phyloP scores from a whole-genome alignment of 2,797 vertebrate genomes.

The Enteromius anoplus region DNA sequence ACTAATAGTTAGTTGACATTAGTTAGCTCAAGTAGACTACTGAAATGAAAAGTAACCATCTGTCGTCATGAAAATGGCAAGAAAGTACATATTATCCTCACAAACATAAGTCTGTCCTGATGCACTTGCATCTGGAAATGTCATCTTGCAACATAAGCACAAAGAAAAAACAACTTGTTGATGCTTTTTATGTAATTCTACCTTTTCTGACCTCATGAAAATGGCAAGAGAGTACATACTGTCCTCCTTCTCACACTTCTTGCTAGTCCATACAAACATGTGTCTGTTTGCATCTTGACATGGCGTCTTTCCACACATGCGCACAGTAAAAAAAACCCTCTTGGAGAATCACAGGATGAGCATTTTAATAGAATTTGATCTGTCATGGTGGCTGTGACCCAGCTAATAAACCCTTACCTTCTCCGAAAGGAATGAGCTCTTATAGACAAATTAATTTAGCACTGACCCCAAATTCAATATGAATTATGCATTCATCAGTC shows the following conservation, averaged over 20 bases:
- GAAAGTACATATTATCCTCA: neutral
- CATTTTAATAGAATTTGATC: conserved; percentile 43
- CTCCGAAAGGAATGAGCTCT: conserved; percentile 39
- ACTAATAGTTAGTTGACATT: no score
- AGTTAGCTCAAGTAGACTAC: no score
- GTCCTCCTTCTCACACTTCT: neutral
- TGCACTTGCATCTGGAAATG: neutral
- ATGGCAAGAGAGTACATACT: neutral
- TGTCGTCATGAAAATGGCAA: neutral
- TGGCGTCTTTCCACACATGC: conserved; percentile 29
- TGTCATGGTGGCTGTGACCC: conserved; percentile 36
- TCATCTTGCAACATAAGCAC: neutral
- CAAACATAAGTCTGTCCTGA: neutral
- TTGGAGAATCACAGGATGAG: conserved; percentile 19
- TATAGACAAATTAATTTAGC: conserved; percentile 26
- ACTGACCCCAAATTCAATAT: conserved; percentile 41
- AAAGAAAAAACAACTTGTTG: neutral
- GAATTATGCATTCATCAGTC: conserved; percentile 52
- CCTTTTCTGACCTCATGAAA: neutral
- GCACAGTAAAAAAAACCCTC: conserved; percentile 36
- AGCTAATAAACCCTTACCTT: conserved; percentile 13
- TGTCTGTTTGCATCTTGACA: conserved; percentile 18
- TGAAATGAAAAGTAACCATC: no score
- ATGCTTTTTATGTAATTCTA: neutral
- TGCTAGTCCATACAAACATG: neutral